Base-by-base conservation (phyloP, 2,797 vertebrate genomes). In the Triplophysa bombifrons region DNA sequence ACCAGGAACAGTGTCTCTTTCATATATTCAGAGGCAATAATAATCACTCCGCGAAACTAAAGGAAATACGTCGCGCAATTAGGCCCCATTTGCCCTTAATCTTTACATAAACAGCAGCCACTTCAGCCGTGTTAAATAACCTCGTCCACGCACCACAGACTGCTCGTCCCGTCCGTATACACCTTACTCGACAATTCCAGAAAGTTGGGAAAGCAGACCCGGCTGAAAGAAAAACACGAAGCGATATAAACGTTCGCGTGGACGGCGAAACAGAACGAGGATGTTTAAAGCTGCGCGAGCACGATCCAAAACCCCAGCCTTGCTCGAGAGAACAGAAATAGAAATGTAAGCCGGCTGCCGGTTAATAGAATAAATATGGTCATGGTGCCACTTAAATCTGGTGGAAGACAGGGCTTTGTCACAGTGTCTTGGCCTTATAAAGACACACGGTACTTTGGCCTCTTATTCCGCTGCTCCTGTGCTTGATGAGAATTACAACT, bases 41-140 rank as follows among this genome's bases (percentile, higher is more conserved):
- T 91, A 91, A 92, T 88, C 89, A 89, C 88, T 74, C 87, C 73
- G 86, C 87, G 90, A 90, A 92, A 92, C 87, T 87, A 91, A 90
- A 92, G 92, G 90, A 93, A 92, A 92, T 90, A 89, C 84, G 80
- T 88, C 88, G 90, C 87, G 90, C 91, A 91, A 92, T 92, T 90
- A 92, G 88, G 85, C 90, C 82, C 87, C 86, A 88, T 90, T 87
- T 66, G 84, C 88, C 86, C 89, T 89, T 88, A 91, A 89, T 89
- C 74, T 93, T 92, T 90, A 93, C 91, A 92, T 92, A 93, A 93
- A 93, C 88, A 87, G 73, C 85, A 85, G 85, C 86, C 89, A 91
- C 88, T 92, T 84, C 89, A 88, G 91, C 90, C 89, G 89, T 90
- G 91, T 90, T 86, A 88, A 91, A 89, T 92, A 89, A 91, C 80